Conservation (phyloP, 2,888 invertebrate genomes). For the Lingula anatina region DNA sequence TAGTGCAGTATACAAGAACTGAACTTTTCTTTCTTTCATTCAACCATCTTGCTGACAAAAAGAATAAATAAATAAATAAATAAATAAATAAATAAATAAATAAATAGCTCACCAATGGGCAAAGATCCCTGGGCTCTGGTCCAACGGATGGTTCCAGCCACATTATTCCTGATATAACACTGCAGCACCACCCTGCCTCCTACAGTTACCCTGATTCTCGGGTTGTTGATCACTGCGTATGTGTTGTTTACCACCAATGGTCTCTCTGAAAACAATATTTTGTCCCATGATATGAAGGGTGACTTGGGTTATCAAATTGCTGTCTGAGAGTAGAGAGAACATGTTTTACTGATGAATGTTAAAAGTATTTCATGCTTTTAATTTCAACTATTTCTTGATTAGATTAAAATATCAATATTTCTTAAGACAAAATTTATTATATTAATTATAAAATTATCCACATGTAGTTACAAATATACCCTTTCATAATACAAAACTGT, state of each 20-base stretch:
- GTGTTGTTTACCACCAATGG: conserved; percentile 22
- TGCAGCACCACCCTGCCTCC: conserved; percentile 58
- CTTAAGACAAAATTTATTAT: neutral
- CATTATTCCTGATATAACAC: conserved; percentile 22
- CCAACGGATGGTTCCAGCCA: conserved; percentile 32
- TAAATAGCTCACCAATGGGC: conserved; percentile 56
- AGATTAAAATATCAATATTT: neutral
- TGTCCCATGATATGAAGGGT: conserved; percentile 17
- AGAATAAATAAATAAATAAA: too few species aligned
- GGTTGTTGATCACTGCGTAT: too few species aligned
- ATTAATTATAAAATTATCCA: too few species aligned
- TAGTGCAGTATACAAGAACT: too few species aligned
- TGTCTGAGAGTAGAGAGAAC: neutral
- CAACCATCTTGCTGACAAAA: too few species aligned
- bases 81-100: too few species aligned
- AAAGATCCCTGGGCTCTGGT: conserved; percentile 25
- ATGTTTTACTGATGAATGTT: neutral
- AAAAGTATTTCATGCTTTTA: neutral
- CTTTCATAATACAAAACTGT: too few species aligned
- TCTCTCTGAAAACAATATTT: conserved; percentile 24
- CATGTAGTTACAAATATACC: too few species aligned
- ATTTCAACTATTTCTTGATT: neutral
- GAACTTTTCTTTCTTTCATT: too few species aligned
- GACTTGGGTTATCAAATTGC: too few species aligned
- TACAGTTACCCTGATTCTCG: conserved; percentile 56